Conservation (phyloP, 1,140 invertebrate species). For the Eumaeus atala region DNA sequence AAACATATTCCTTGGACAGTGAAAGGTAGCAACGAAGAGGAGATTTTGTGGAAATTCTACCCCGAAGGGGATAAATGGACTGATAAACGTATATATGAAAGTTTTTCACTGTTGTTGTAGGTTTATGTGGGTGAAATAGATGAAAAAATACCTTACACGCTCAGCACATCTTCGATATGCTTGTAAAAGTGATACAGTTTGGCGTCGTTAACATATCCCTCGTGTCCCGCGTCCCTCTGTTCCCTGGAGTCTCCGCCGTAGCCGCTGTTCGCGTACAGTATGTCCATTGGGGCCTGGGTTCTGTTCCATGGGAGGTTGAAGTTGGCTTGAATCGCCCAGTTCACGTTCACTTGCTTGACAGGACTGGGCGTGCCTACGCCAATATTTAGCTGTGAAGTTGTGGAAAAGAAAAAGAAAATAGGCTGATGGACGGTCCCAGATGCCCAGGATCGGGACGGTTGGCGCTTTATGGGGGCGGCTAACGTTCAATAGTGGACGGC, state of each 20-base stretch:
- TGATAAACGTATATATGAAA: no score
- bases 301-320: conserved; percentile 64
- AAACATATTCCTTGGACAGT: no score
- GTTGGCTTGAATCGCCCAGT: conserved; percentile 65
- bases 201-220: conserved; percentile 41
- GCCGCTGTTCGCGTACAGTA: conserved; percentile 48
- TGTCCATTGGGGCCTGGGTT: conserved; percentile 57
- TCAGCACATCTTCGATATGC: conserved; percentile 48
- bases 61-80: no score
- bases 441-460: no score
- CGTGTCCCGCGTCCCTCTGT: conserved; percentile 33
- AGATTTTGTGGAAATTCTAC: no score
- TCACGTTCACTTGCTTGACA: conserved; percentile 43
- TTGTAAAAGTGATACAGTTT: conserved; percentile 58
- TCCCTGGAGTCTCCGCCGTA: conserved; percentile 44
- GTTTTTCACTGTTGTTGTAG: no score
- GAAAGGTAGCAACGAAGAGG: no score
- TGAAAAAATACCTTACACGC: conserved; percentile 47
- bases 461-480: no score
- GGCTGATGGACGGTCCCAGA: no score
- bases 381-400: conserved; percentile 51
- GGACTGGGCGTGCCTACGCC: conserved; percentile 52
- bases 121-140: no score
- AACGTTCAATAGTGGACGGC: no score
- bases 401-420: no score